These are phyloP conservation scores for Cyclophora albipunctata DNA, from an alignment of 2,888 invertebrate genomes.

Conservation along the genomic window DNA sequence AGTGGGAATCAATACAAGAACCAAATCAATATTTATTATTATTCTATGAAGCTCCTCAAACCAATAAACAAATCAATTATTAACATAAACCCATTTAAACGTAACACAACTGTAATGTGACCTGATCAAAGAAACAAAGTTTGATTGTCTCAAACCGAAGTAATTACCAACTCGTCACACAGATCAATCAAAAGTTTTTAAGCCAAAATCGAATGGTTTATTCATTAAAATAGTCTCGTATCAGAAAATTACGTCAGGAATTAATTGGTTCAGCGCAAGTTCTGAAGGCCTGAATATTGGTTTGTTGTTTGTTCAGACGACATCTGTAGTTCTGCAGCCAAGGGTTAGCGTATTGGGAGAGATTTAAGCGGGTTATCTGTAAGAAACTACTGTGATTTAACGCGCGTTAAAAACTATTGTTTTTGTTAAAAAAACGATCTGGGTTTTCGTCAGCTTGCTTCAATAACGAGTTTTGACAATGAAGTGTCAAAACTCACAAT, in stretches of 20 bases:
- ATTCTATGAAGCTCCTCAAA: too few species aligned
- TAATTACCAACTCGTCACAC: conserved; percentile 35
- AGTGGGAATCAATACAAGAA: too few species aligned
- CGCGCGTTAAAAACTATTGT: too few species aligned
- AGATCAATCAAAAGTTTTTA: conserved; percentile 36
- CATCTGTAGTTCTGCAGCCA: conserved; percentile 8
- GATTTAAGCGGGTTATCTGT: too few species aligned
- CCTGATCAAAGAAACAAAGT: conserved; percentile 21
- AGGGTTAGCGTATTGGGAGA: too few species aligned
- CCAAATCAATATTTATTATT: too few species aligned
- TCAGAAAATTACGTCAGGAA: conserved; percentile 13
- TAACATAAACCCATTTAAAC: not conserved
- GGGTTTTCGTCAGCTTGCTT: too few species aligned
- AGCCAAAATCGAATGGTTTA: conserved; percentile 36
- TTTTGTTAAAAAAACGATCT: too few species aligned
- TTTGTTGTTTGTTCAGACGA: conserved; percentile 10
- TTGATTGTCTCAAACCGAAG: conserved; percentile 31
- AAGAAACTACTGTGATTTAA: too few species aligned
- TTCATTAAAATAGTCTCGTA: conserved; percentile 15
- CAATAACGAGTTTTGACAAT: too few species aligned
- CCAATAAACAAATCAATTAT: not conserved
- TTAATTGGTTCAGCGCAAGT: conserved; percentile 12
- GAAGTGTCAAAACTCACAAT: not conserved
- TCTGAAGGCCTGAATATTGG: conserved; percentile 6
- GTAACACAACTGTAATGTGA: conserved; percentile 6